These are phyloP conservation scores for Terrapene triunguis DNA, from an alignment of 2,113 vertebrate species.

Conservation along the genomic window DNA sequence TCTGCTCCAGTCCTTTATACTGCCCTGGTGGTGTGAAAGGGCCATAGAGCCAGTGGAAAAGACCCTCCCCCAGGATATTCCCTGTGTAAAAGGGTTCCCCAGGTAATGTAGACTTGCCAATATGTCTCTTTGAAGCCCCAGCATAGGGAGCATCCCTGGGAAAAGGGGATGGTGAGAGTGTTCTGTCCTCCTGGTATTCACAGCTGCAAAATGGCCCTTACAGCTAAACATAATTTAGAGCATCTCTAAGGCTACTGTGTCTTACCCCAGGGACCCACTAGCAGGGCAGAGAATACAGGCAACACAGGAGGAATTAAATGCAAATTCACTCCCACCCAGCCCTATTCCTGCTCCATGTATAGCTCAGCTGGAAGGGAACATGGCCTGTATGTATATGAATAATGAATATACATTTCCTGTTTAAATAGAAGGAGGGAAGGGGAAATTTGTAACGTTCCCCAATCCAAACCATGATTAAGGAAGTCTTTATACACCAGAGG, in stretches of 20 bases:
- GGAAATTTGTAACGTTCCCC: background rate
- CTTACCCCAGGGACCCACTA: background rate
- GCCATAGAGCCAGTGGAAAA: background rate
- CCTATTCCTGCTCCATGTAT: accelerated
- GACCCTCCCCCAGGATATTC: background rate
- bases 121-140: background rate
- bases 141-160: background rate
- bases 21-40: background rate
- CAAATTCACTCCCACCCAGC: accelerated
- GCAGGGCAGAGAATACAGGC: background rate
- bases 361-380: accelerated
- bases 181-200: background rate
- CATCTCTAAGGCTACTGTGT: accelerated
- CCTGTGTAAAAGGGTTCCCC: background rate
- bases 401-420: accelerated
- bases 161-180: background rate
- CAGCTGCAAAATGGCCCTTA: background rate
- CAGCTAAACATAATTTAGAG: accelerated
- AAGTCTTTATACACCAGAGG: background rate
- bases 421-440: too few species aligned
- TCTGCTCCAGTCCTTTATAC: background rate
- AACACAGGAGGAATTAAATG: background rate
- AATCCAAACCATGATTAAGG: background rate
- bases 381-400: accelerated
- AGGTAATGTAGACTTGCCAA: background rate